These are phyloP conservation scores for Agrilus planipennis DNA, from an alignment of 1,140 invertebrate genomes.

Conservation along the genomic window DNA sequence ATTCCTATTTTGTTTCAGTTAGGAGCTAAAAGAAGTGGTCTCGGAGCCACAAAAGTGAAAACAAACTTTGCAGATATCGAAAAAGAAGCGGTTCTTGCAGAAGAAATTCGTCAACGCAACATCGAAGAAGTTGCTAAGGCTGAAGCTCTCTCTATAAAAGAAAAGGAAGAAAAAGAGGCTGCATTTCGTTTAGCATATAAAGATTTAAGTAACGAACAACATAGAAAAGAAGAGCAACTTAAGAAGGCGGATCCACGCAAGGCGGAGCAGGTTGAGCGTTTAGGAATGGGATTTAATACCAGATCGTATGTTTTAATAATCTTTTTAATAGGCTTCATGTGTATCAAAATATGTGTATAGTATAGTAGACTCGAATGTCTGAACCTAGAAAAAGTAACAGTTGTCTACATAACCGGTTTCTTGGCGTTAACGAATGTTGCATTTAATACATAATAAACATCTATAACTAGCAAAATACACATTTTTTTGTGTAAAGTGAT, in stretches of 20 bases:
- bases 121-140: conserved; percentile 42
- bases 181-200: conserved; percentile 82
- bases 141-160: conserved; percentile 30
- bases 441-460: too few species aligned
- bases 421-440: too few species aligned
- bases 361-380: too few species aligned
- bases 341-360: too few species aligned
- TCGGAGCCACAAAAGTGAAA: conserved; percentile 95
- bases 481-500: too few species aligned
- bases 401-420: too few species aligned
- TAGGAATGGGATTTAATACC: conserved; percentile 81
- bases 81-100: conserved; percentile 69
- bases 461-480: too few species aligned
- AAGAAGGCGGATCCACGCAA: conserved; percentile 73
- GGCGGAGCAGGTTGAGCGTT: conserved; percentile 76
- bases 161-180: conserved; percentile 51
- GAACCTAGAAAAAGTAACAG: too few species aligned
- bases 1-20: too few species aligned
- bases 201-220: conserved; percentile 65
- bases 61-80: conserved; percentile 95
- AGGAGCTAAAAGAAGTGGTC: conserved; percentile 73
- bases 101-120: conserved; percentile 54
- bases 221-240: conserved; percentile 66
- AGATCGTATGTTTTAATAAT: conserved; percentile 35
- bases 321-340: background rate